Percentiles rank a stretch among this genome's conserved stretches.
Conservation (phyloP, 2,113 vertebrate genomes). For the Lepus timidus region DNA sequence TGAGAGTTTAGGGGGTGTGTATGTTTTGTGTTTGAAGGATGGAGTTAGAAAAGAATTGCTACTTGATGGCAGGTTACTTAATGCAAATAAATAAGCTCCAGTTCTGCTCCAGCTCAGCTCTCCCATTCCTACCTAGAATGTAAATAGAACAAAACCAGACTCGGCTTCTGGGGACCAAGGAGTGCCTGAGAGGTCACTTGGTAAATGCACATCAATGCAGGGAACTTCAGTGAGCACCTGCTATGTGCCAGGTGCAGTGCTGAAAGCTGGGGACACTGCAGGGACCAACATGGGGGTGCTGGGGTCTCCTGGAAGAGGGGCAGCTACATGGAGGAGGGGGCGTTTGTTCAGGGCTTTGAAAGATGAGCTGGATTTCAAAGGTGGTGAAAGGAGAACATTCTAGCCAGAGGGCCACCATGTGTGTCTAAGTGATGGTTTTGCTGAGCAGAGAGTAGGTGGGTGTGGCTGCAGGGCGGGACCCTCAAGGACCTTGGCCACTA, state of each 20-base stretch:
- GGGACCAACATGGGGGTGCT: not conserved
- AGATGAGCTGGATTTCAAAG: not conserved
- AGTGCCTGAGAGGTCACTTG: too few species aligned
- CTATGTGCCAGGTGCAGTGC: not conserved
- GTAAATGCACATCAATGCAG: fast-evolving
- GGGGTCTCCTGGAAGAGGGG: not conserved
- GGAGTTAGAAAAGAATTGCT: not conserved
- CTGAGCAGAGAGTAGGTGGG: not conserved
- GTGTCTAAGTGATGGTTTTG: not conserved
- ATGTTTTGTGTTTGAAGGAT: not conserved
- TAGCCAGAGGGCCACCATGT: not conserved
- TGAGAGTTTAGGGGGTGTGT: not conserved
- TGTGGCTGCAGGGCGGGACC: not conserved
- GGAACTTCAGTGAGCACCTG: not conserved
- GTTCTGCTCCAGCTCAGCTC: not conserved
- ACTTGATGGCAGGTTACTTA: too few species aligned
- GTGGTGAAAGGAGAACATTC: not conserved
- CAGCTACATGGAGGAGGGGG: not conserved
- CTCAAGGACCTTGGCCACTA: not conserved
- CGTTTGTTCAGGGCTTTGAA: not conserved
- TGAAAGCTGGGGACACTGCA: not conserved
- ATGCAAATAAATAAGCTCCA: not conserved
- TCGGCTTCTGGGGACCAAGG: not conserved
- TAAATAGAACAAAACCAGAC: not conserved
- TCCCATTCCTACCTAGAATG: not conserved